These are phyloP conservation scores for Dromaius novaehollandiae DNA, from an alignment of 2,113 vertebrate genomes.

Conservation along the genomic window DNA sequence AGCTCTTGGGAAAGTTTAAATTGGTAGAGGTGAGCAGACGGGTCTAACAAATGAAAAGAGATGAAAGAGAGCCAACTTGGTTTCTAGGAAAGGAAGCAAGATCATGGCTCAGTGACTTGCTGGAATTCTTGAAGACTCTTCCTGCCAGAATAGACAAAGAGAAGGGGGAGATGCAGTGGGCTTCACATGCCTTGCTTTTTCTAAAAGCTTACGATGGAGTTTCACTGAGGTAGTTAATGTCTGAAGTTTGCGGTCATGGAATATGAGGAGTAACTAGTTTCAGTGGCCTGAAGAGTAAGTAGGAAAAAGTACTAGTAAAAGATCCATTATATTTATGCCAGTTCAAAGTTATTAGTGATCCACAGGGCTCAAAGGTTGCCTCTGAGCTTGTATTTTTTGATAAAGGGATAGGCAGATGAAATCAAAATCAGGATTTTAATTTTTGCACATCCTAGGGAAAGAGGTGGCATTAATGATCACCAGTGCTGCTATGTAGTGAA, in stretches of 20 bases:
- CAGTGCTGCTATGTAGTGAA: background rate
- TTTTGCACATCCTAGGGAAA: background rate
- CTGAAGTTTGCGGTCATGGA: background rate
- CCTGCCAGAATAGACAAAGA: background rate
- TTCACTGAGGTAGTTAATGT: slow-evolving; percentile 1
- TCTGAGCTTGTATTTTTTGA: slow-evolving; percentile 11
- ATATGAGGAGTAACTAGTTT: background rate
- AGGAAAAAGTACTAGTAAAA: background rate
- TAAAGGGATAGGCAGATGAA: background rate
- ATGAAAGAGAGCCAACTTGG: background rate
- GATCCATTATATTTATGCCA: background rate
- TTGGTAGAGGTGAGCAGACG: background rate
- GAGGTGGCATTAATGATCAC: background rate
- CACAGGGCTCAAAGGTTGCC: background rate
- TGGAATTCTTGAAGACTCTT: background rate
- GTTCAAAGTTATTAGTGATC: background rate
- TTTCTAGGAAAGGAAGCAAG: background rate
- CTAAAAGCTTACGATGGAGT: background rate
- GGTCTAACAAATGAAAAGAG: background rate
- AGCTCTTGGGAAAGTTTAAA: background rate
- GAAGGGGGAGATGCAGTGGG: background rate
- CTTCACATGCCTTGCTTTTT: background rate
- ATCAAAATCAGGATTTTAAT: background rate
- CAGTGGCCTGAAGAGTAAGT: background rate
- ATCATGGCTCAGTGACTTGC: background rate